Conservation (phyloP, 2,888 invertebrate genomes). For the Orgyia antiqua region DNA sequence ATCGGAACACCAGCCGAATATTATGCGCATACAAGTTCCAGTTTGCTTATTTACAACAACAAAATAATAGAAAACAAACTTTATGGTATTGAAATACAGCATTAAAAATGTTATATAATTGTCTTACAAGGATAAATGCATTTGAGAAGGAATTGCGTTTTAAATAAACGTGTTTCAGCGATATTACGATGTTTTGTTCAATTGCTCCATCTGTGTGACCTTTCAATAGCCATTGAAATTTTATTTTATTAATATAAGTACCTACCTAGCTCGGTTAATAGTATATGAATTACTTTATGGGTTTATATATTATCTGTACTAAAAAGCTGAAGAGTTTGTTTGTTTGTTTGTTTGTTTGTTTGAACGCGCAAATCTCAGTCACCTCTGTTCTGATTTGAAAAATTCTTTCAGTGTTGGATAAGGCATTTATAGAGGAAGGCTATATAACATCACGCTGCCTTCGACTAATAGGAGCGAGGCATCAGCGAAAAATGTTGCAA, state of each 20-base stretch:
- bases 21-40: conserved; percentile 26
- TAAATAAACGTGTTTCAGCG: conserved; percentile 47
- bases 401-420: no score
- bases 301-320: no score
- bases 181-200: conserved; percentile 50
- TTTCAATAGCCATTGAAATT: conserved; percentile 52
- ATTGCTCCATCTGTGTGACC: conserved; percentile 53
- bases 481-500: no score
- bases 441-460: no score
- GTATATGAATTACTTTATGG: no score
- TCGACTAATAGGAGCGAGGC: no score
- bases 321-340: no score
- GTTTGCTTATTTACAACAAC: conserved; percentile 4
- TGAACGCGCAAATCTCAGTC: no score
- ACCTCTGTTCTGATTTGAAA: no score
- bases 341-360: no score
- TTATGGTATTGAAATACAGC: conserved; percentile 9
- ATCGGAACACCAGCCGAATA: conserved; percentile 42
- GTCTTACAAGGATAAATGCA: conserved; percentile 7
- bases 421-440: no score
- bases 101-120: conserved; percentile 2
- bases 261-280: no score
- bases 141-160: conserved; percentile 48
- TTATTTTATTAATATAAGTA: conserved; percentile 32
- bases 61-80: conserved; percentile 4